Evolutionary conservation across 2,113 vertebrate species (phyloP).

Genomic region (Epinephelus cyanopodus): DNA sequence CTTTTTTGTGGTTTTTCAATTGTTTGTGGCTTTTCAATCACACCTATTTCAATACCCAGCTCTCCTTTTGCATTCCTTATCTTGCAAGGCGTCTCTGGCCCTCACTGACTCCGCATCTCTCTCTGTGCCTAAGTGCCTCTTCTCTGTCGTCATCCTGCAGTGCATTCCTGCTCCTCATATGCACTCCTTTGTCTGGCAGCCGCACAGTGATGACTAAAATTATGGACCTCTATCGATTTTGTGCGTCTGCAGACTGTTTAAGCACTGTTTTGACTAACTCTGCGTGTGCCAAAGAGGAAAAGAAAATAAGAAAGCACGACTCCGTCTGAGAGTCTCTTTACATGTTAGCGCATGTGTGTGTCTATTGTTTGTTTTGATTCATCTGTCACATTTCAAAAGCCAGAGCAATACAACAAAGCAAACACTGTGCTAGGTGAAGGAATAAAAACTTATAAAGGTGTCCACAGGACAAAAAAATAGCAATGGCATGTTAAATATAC

Average conservation of each 20-base stretch:
- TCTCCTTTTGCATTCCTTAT: conserved; percentile 19
- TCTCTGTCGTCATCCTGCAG: conserved; percentile 20
- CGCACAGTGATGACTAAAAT: conserved; percentile 17
- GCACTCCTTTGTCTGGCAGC: conserved; percentile 25
- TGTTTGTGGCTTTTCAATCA: conserved; percentile 45
- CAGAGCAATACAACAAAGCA: neutral
- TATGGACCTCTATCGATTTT: conserved; percentile 14
- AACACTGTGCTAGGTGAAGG: neutral
- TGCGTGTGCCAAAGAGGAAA: neutral
- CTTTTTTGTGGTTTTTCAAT: conserved; percentile 40
- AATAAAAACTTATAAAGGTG: conserved; percentile 3
- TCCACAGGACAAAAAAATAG: neutral
- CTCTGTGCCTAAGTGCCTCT: conserved; percentile 6
- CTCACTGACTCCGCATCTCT: neutral
- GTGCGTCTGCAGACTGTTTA: neutral
- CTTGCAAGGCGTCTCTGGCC: neutral
- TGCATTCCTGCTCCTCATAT: conserved; percentile 7
- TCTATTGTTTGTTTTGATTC: conserved; percentile 16
- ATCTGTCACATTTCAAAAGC: conserved; percentile 31
- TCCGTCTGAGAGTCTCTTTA: neutral
- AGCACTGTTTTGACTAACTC: conserved; percentile 23
- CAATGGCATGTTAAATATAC: neutral
- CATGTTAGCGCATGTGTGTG: neutral
- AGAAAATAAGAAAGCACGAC: neutral
- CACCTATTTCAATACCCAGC: conserved; percentile 35